phyloP scores from a whole-genome alignment of 2,113 vertebrate species.

The Glaucidium brasilianum region DNA sequence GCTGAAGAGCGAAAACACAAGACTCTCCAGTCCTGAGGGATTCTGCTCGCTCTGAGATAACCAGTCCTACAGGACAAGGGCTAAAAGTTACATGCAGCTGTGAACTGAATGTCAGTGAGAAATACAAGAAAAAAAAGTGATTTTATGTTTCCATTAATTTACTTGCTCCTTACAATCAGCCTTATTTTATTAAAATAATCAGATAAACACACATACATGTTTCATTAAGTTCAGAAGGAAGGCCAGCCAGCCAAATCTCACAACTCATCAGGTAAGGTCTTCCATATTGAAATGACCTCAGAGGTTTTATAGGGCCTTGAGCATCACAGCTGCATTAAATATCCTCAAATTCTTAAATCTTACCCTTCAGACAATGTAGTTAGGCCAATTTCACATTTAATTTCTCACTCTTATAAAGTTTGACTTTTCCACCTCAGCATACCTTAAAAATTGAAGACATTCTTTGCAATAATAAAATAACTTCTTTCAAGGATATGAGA shows the following conservation, averaged over 20 bases:
- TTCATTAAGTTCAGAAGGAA: neutral
- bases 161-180: neutral
- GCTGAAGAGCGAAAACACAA: neutral
- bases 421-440: constrained; percentile 6
- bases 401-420: neutral
- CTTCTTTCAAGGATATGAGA: neutral
- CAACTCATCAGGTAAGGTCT: neutral
- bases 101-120: neutral
- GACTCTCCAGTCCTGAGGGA: neutral
- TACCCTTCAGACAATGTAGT: neutral
- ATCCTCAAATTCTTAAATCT: neutral
- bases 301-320: neutral
- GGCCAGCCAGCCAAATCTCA: neutral
- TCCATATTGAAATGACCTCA: neutral
- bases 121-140: rapidly evolving
- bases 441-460: constrained; percentile 21
- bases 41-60: neutral
- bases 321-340: neutral
- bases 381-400: constrained; percentile 4
- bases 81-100: neutral
- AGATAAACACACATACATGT: neutral
- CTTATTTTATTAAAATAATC: neutral
- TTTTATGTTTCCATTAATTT: neutral
- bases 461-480: constrained; percentile 35
- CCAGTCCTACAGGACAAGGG: neutral